These are phyloP conservation scores for Sebastes glaucus DNA, from an alignment of 2,797 vertebrate genomes.

Conservation along the genomic window DNA sequence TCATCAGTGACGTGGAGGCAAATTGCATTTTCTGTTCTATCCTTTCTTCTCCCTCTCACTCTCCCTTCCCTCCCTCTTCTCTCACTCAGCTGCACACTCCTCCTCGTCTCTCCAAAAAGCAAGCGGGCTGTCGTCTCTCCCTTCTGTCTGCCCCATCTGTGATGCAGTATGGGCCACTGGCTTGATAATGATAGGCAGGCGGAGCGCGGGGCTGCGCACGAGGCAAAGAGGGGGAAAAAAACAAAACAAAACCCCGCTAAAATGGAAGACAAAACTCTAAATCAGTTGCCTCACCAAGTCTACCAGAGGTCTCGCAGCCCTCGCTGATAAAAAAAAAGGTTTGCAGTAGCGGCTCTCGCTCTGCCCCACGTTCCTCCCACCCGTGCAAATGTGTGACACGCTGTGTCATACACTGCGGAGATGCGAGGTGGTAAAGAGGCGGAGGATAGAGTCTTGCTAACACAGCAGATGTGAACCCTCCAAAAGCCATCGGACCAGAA, in stretches of 20 bases:
- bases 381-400: conserved; percentile 44
- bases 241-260: conserved; percentile 18
- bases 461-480: conserved; percentile 68
- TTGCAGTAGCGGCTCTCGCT: conserved; percentile 37
- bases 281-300: conserved; percentile 39
- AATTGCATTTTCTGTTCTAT: conserved; percentile 47
- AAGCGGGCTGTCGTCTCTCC: conserved; percentile 78
- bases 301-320: conserved; percentile 39
- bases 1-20: conserved; percentile 39
- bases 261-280: conserved; percentile 50
- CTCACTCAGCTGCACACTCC: conserved; percentile 76
- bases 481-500: conserved; percentile 65
- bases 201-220: conserved; percentile 42
- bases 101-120: conserved; percentile 75
- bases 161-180: conserved; percentile 79
- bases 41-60: conserved; percentile 23
- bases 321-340: conserved; percentile 25
- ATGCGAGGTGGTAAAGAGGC: conserved; percentile 55
- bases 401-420: conserved; percentile 31
- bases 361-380: conserved; percentile 13
- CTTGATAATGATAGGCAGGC: conserved; percentile 71
- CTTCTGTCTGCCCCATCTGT: conserved; percentile 86
- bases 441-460: conserved; percentile 50
- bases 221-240: conserved; percentile 38
- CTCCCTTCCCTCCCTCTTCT: conserved; percentile 57